phyloP scores from a whole-genome alignment of 2,113 vertebrate species.

The Mystacornis crossleyi region DNA sequence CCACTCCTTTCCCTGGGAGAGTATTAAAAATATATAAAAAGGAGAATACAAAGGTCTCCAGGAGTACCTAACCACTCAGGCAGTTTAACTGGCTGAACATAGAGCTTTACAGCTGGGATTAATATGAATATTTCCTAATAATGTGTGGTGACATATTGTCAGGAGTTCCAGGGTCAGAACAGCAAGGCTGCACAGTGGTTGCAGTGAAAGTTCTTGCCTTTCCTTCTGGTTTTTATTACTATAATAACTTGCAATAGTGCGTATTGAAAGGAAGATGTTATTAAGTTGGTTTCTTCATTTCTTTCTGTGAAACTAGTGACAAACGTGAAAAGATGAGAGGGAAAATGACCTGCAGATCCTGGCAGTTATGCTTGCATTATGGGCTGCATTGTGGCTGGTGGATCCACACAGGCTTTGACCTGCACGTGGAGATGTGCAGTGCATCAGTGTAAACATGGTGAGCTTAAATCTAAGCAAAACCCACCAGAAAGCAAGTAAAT shows the following conservation, averaged over 20 bases:
- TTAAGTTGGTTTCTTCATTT: neutral
- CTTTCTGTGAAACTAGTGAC: neutral
- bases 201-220: neutral
- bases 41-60: neutral
- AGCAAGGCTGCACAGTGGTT: neutral
- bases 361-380: neutral
- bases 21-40: neutral
- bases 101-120: neutral
- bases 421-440: neutral
- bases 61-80: neutral
- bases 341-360: neutral
- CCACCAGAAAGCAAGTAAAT: conserved; percentile 41
- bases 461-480: conserved; percentile 57
- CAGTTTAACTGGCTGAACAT: conserved; percentile 1
- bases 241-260: neutral
- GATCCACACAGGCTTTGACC: neutral
- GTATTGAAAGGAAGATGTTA: neutral
- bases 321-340: neutral
- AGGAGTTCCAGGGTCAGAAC: neutral
- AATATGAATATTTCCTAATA: neutral
- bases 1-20: neutral
- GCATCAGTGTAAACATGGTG: conserved; percentile 27
- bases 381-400: accelerated
- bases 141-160: conserved; percentile 27
- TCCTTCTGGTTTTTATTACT: neutral